Evolutionary conservation across 2,888 invertebrate genomes (phyloP), one percentile per base, ranked within the genome.

Genomic region (Lycaena phlaeas): DNA sequence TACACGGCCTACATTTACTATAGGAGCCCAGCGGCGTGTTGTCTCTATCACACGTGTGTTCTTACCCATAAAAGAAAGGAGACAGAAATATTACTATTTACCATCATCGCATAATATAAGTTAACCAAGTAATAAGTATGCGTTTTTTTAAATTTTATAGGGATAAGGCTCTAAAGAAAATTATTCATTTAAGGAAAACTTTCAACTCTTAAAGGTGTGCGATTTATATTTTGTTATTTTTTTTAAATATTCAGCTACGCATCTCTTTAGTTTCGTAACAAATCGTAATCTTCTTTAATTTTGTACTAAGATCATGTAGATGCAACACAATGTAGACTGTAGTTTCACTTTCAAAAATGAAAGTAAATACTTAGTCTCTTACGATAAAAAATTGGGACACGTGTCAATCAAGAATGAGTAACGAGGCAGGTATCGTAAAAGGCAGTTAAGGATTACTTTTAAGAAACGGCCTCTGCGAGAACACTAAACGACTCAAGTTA

Each of bases 1-100:
- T 59, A 62, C 59, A 61, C 78, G 79, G 75, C 81, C 81, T 82
- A 84, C 82, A 82, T 82, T 81, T 76, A 75, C 77, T 64, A 66
- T 74, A 68, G 73, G 72, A 70, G 65, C 71, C 69, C 68, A 7
- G 64, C 64, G 53, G 52, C 46, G 42, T 40, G 45, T 61, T 55
- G 46, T 72, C 73, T 61, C 66, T 71, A 69, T 68, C 65, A 63
- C 68, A 54, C 57, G 36, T 44, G 29, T 22, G 45, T 25, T 44
- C 37, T 42, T 46, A 43, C 41, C 14, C 28, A 43, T 28, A 25
- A 5, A 64, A 31, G 63, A 74, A 49, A 47, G 64, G 52, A n/a
- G 67, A 73, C 54, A 53, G 51, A 48, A 46, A 54, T 50, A 22
- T 4, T 7, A 4, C 34, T 3, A 7, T 30, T 30, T 9, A 9